Conservation (phyloP, 1,140 invertebrate species). For the Macrobrachium nipponense region DNA sequence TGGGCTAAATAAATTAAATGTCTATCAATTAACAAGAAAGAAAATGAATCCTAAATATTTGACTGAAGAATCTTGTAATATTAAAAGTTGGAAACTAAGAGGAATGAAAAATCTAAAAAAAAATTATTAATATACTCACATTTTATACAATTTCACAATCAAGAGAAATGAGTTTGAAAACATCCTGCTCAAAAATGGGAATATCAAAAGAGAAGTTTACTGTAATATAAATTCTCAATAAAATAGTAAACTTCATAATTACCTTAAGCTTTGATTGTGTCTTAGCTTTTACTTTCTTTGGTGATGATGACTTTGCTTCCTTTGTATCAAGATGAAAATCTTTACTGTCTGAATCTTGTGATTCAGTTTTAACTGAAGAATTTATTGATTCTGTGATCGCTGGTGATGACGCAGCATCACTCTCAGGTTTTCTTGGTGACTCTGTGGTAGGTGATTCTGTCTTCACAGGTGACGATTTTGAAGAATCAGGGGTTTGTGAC, state of each 20-base stretch:
- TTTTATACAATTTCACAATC: no score
- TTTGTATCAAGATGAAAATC: neutral
- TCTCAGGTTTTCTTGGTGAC: neutral
- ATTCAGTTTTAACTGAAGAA: slow-evolving; percentile 10
- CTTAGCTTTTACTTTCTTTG: neutral
- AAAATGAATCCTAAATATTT: no score
- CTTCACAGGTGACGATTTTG: neutral
- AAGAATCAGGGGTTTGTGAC: slow-evolving; percentile 8
- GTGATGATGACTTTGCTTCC: neutral
- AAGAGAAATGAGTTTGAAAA: no score
- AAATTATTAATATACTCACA: no score
- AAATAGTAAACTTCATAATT: neutral
- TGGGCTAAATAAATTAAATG: neutral
- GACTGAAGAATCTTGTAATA: no score
- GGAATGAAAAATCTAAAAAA: no score
- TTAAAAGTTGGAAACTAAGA: no score
- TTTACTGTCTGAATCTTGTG: slow-evolving; percentile 1
- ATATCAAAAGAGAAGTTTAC: no score
- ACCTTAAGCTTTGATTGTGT: neutral
- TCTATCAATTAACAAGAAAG: no score
- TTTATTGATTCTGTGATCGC: neutral
- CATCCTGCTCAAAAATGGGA: no score
- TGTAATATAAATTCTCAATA: no score
- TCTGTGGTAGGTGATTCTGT: neutral
- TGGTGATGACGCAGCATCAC: neutral